phyloP scores from a whole-genome alignment of 2,113 vertebrate species.

The Equus przewalskii region DNA sequence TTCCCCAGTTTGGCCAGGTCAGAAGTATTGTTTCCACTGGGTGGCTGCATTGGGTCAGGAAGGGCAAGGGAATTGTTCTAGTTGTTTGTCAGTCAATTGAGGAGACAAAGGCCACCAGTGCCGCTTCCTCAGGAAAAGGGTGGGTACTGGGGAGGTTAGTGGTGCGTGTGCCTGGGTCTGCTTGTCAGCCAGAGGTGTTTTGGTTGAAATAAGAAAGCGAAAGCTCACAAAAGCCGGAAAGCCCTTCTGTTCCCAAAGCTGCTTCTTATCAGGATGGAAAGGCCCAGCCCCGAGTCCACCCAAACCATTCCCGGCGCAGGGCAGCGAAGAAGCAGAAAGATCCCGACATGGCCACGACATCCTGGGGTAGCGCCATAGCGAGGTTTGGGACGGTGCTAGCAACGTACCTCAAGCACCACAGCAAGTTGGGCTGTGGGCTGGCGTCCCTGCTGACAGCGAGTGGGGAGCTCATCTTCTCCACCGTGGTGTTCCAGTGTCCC shows the following conservation, averaged over 20 bases:
- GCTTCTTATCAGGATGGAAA: background rate
- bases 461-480: slow-evolving; percentile 88
- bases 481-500: slow-evolving; percentile 89
- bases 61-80: background rate
- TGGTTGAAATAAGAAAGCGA: slow-evolving; percentile 45
- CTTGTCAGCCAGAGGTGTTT: background rate
- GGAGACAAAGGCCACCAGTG: accelerated
- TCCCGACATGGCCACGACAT: accelerated
- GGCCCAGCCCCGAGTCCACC: accelerated
- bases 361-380: slow-evolving; percentile 80
- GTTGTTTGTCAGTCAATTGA: background rate
- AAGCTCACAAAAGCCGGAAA: background rate
- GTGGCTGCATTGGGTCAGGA: background rate
- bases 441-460: slow-evolving; percentile 88
- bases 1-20: background rate
- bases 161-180: accelerated
- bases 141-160: accelerated
- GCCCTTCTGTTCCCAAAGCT: background rate
- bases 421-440: slow-evolving; percentile 81
- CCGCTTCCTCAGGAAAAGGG: background rate
- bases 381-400: slow-evolving; percentile 76
- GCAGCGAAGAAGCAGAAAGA: background rate
- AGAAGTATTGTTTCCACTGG: background rate
- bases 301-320: background rate
- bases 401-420: slow-evolving; percentile 80